Conservation (phyloP, 1,140 invertebrate genomes). For the Achroia grisella region DNA sequence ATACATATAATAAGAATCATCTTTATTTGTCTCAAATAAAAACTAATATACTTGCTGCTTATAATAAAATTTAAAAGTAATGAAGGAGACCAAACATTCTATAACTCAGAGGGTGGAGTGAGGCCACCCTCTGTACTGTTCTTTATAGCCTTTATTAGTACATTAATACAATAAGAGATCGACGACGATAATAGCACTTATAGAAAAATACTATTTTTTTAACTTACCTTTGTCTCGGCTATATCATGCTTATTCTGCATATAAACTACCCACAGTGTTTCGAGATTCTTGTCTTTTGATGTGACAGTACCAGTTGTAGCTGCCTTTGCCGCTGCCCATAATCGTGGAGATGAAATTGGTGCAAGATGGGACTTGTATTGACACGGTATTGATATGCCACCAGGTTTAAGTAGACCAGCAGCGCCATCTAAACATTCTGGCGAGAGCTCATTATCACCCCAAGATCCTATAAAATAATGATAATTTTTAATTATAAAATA, state of each 20-base stretch:
- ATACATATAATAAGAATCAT: no score
- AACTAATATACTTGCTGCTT: no score
- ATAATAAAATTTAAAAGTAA: no score
- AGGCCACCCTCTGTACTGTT: no score
- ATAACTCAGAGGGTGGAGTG: no score
- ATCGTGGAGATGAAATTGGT: slow-evolving; percentile 79
- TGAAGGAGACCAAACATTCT: no score
- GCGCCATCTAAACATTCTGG: slow-evolving; percentile 99
- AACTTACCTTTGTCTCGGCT: slow-evolving; percentile 78
- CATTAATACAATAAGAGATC: no score
- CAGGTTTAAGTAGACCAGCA: slow-evolving; percentile 88
- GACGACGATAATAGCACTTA: no score
- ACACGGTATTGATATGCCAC: slow-evolving; percentile 94
- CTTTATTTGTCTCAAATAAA: no score
- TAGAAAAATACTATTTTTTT: no score
- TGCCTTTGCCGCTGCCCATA: slow-evolving; percentile 68
- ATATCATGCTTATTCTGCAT: slow-evolving; percentile 93
- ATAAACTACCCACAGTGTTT: slow-evolving; percentile 94
- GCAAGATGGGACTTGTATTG: slow-evolving; percentile 94
- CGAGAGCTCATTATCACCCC: slow-evolving; percentile 99
- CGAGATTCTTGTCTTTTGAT: slow-evolving; percentile 76
- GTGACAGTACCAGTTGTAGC: slow-evolving; percentile 26
- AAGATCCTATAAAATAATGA: slow-evolving; percentile 81
- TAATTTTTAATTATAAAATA: background rate
- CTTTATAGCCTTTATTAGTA: no score